Base-by-base conservation (phyloP, 2,113 vertebrate genomes). In the Antigone vipio region DNA sequence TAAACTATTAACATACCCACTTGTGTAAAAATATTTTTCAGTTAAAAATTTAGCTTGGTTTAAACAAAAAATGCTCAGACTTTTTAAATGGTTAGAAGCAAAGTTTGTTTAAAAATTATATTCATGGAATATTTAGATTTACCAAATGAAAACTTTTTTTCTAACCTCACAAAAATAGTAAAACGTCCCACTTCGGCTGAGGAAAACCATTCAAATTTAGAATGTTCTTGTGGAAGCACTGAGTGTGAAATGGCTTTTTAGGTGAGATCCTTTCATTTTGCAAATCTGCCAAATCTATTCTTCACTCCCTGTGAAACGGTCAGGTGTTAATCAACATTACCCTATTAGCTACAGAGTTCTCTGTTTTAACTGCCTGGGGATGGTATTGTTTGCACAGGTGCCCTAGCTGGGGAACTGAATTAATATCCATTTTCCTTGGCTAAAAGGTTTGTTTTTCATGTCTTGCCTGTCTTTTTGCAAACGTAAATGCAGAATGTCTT, bases 321-420 rank as follows among this genome's bases (percentile, higher is more conserved):
- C 83, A 95, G 92, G 76, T 93, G 85, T 92, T 95, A 96, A 88
- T 95, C 68, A 85, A 55, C 59, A 66, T 84, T 81, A 58, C 40
- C 14, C 8, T 85, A 49, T 79, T 79, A 93, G 42, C 63, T 60
- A 5, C 24, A 13, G 50, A 60, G 40, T 62, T 76, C 14, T 90
- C 40, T 89, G 26, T 63, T 94, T 84, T 80, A 77, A 71, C 44
- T 87, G 55, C 75, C 75, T 69, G 40, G 47, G 62, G 89, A 68
- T 85, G 59, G 11, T 63, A 71, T 74, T 94, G 67, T 96, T 96
- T 96, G 74, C 64, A 82, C 87, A 97, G 93, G 92, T 96, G 89
- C 14, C 35, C 40, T 66, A 85, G 66, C 81, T 76, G 53, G 52
- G 62, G 19, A 91, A 58, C 52, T 71, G 85, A 87, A 95, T 91